Evolutionary conservation across 35 echinoderm and acorn worm species (phyloP), one percentile per base, ranked within the genome.

Genomic region (Amphiura filiformis): DNA sequence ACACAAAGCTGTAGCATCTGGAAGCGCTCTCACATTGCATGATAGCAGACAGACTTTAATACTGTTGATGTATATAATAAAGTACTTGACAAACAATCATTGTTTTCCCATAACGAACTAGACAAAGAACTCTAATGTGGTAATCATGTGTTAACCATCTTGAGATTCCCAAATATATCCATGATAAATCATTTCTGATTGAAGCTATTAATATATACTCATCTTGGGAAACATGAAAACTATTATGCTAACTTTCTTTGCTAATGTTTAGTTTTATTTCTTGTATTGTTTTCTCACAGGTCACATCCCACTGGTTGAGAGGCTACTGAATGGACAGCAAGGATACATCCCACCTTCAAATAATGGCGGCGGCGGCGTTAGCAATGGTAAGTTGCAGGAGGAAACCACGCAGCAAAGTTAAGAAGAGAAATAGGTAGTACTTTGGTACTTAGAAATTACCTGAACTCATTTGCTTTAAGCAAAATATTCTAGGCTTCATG

Each of bases 231-330:
- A 47, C 41, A 47, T 47, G 41, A 47, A 17, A 47, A 9, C 41
- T 9, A 9, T 17, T 9, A 47, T 47, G 41, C 17, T 4, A 17
- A 47, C 4, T n/a, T n/a, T 47, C 41, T 47, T 47, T 47, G 41
- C 41, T 17, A 47, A 47, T 9, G 41, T 47, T 9, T 9, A 4
- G 17, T 47, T 47, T 47, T 17, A 11, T 15, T 70, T 70, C 26
- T 70, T 70, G 61, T 70, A n/a, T 61, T 57, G 76, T 86, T 75
- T 31, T 84, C 31, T 32, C 86, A 64, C 84, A 94, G 93, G 86
- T 87, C 93, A 94, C 79, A 87, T 94, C 75, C 76, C 84, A 38
- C 84, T 94, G 78, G 93, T 94, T 31, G 93, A 94, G 56, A 86
- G 88, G 64, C 84, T 94, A 42, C 76, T 94, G 39, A 94, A 89